Evolutionary conservation across 2,113 vertebrate genomes (phyloP), one percentile per base, ranked within the genome.

Genomic region (Nothocercus julius): DNA sequence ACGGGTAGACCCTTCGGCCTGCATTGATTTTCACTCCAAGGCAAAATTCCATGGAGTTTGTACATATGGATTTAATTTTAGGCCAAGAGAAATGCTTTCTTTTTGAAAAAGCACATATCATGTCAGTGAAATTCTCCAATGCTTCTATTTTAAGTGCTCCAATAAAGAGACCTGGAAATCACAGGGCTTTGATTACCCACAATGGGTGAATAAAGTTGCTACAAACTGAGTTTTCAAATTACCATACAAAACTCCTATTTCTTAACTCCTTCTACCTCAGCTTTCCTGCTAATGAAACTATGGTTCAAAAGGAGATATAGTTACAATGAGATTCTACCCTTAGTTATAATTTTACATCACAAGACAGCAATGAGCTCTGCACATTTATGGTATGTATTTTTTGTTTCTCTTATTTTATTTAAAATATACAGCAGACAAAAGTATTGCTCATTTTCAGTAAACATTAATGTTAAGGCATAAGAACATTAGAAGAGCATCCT

Each of bases 301-400:
- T 4, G 6, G 6, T 36, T 86, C 22, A 45, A 2, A 30, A 36
- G 24, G 13, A 93, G 9, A 14, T 2, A 70, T 15, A 8, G 18
- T 30, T 56, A 66, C 13, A 38, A 68, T 18, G 4, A 83, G 9
- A 47, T 51, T 25, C 8, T 69, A 24, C 38, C 70, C 19, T 89
- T 82, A 53, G 15, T 63, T 27, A 5, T 17, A 75, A 16, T 47
- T 51, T 30, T 67, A 44, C 12, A 16, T n/a, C 16, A 40, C 14
- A 85, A 13, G 6, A 61, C 81, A 70, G 67, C 13, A 1, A 34
- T 1, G 3, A 7, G 73, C 12, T 47, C 34, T 1, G 1, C 0
- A 6, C 53, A 32, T 66, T 62, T 74, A 13, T 28, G 21, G 4
- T 32, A 8, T 19, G 45, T 16, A 21, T 42, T 54, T 56, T 14